A percentile compares a stretch with the other conserved stretches of the same genome.
phyloP scores from a whole-genome alignment of 2,888 invertebrate genomes.

The Miltochrista miniata region DNA sequence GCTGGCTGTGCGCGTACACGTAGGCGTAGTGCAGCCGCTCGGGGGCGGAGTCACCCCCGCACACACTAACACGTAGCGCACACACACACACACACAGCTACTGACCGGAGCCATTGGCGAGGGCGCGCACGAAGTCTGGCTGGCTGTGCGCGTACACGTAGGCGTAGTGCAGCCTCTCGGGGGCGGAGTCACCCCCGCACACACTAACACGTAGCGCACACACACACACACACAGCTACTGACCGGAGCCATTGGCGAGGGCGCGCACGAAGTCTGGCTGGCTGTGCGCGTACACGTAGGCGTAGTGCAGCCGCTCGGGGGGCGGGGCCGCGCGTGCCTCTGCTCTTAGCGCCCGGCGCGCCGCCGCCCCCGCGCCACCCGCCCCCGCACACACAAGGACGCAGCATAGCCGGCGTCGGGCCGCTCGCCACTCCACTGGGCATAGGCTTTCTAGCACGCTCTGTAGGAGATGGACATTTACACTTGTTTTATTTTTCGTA shows the following conservation, averaged over 20 bases:
- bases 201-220: no score
- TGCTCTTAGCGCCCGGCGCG: slow-evolving; percentile 87
- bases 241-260: slow-evolving; percentile 84
- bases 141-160: no score
- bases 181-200: no score
- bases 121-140: no score
- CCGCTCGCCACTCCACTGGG: slow-evolving; percentile 93
- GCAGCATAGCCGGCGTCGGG: slow-evolving; percentile 88
- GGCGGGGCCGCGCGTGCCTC: slow-evolving; percentile 88
- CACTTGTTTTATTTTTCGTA: no score
- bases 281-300: slow-evolving; percentile 93
- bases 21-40: no score
- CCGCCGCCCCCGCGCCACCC: slow-evolving; percentile 83
- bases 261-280: slow-evolving; percentile 93
- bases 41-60: no score
- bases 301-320: slow-evolving; percentile 90
- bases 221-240: not conserved
- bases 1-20: no score
- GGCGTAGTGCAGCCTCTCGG: no score
- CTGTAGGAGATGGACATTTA: slow-evolving; percentile 49
- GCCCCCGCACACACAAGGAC: slow-evolving; percentile 87
- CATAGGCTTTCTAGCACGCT: slow-evolving; percentile 92
- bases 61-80: no score
- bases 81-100: no score
- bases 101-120: no score